Evolutionary conservation across 1,140 invertebrate genomes (phyloP).

Genomic region (Bombus superbus): DNA sequence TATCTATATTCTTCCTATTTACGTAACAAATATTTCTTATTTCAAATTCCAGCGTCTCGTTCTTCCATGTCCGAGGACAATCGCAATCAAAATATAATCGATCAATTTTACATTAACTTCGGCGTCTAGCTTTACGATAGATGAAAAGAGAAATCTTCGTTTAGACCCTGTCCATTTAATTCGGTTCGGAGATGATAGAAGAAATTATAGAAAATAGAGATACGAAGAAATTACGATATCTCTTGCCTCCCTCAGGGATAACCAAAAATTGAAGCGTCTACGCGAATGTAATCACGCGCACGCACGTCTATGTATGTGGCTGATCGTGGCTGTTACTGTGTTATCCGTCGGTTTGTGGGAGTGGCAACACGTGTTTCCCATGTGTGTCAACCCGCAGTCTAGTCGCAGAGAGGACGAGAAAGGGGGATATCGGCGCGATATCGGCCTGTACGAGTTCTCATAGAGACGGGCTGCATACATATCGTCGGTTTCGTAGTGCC

Average conservation of each 20-base stretch:
- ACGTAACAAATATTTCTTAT: background rate
- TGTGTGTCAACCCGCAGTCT: constrained; percentile 71
- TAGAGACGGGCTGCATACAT: constrained; percentile 77
- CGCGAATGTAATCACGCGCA: background rate
- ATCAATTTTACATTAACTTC: no score
- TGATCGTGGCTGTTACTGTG: constrained; percentile 3
- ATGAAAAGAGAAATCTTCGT: no score
- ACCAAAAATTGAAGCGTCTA: background rate
- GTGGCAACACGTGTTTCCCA: constrained; percentile 76
- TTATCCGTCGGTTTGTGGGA: constrained; percentile 49
- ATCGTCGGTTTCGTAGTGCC: constrained; percentile 75
- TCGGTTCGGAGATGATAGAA: no score
- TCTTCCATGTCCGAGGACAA: background rate
- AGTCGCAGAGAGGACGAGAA: constrained; percentile 55
- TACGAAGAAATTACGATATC: no score
- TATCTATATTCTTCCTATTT: background rate
- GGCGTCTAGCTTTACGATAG: no score
- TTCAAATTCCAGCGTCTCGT: background rate
- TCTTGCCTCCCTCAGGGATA: background rate
- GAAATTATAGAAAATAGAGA: no score
- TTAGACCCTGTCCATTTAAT: no score
- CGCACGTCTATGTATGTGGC: background rate
- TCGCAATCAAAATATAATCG: no score
- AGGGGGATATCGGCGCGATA: constrained; percentile 75
- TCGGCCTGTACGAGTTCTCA: constrained; percentile 73